Base-by-base conservation (phyloP, 2,888 invertebrate genomes). In the Lithosia quadra region DNA sequence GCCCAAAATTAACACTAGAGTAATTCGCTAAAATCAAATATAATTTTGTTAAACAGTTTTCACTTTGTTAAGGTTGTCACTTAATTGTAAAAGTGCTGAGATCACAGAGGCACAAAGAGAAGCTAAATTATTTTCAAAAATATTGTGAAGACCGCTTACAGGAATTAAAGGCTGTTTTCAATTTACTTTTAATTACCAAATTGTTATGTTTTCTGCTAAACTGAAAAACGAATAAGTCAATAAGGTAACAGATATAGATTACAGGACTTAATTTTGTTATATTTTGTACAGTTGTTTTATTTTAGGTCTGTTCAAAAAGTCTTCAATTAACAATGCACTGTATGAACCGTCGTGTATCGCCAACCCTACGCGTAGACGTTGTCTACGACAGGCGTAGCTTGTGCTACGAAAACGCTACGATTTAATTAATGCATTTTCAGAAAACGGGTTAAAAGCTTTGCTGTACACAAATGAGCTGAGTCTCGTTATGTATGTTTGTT, bases 331-430 rank as follows among this genome's bases (percentile, higher is more conserved):
- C 11, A 24, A 21, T 39, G 18, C 24, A 62, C 0, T 28, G 22
- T 0, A 22, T 18, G 49, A 18, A 24, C 1, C 15, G 10, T 24
- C n/a, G n/a, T n/a, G n/a, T n/a, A n/a, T n/a, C 9, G 22, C 33
- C 67, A 70, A 24, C 67, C 66, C 67, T 66, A 49, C 13, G 65
- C 71, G 78, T 81, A 81, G 77, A 77, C 70, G 69, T 72, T 80
- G 84, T 79, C 83, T 84, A 83, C 83, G 77, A 71, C 80, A 82
- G 78, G 65, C 84, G 84, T 82, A 81, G 77, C 71, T 73, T 36
- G 61, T 65, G 74, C 83, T 83, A 81, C 81, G 81, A 75, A 76
- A 81, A 77, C 61, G 79, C 83, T 81, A 80, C 78, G 75, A 80
- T 77, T 76, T 83, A 82, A 80, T 83, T 79, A 79, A 75, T 82